Evolutionary conservation across 1,140 invertebrate genomes (phyloP).

Genomic region (Drosophila cardini): DNA sequence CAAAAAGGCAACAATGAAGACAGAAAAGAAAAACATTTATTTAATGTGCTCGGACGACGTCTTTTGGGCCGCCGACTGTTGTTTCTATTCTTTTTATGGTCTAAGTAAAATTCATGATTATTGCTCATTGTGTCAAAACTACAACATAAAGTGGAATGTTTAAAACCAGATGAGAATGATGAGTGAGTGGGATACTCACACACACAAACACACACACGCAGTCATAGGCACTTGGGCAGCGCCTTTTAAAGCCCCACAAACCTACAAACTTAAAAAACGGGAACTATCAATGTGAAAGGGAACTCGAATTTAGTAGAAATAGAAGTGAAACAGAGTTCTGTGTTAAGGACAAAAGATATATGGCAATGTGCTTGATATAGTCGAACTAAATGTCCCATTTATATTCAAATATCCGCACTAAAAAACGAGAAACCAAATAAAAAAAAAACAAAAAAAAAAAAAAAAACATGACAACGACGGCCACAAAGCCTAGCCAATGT

Average conservation of each 20-base stretch:
- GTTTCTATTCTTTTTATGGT: constrained; percentile 67
- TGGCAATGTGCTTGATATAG: constrained; percentile 80
- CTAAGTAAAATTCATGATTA: constrained; percentile 83
- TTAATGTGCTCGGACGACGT: constrained; percentile 75
- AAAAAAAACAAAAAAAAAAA: constrained; percentile 63
- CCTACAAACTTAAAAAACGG: constrained; percentile 16
- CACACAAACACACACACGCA: no score
- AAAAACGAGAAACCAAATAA: constrained; percentile 71
- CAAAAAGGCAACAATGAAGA: constrained; percentile 61
- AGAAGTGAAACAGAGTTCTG: constrained; percentile 23
- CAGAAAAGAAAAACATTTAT: constrained; percentile 78
- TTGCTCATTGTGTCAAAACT: constrained; percentile 83
- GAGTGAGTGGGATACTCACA: constrained; percentile 10
- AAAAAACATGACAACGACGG: constrained; percentile 6
- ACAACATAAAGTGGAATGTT: constrained; percentile 81
- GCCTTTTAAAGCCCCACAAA: constrained; percentile 35
- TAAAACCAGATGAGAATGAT: constrained; percentile 74
- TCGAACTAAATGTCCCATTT: constrained; percentile 81
- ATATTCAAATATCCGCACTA: constrained; percentile 83
- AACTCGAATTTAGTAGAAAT: constrained; percentile 20
- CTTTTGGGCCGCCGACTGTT: constrained; percentile 25
- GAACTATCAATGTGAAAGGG: constrained; percentile 63
- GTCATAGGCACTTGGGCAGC: constrained; percentile 30
- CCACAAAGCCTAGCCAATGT: constrained; percentile 45
- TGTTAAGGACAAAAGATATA: constrained; percentile 71